Evolutionary conservation across 1,140 invertebrate genomes (phyloP).

Genomic region (Brachionus angularis): DNA sequence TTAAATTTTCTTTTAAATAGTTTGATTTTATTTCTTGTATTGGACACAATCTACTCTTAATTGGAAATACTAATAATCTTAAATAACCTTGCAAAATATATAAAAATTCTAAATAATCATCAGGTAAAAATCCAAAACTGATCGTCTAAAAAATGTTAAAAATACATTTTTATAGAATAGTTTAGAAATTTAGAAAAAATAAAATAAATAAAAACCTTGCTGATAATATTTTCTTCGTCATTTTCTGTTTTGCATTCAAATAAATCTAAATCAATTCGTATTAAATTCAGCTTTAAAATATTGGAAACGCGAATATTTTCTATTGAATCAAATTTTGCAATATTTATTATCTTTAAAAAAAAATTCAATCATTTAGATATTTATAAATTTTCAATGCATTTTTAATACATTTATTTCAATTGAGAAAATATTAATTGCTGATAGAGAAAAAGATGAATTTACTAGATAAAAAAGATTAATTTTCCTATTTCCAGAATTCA

Average conservation of each 20-base stretch:
- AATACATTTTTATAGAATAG: background rate
- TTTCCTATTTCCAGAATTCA: too few species aligned
- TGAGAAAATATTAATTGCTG: background rate
- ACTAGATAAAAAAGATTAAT: too few species aligned
- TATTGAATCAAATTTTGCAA: conserved; percentile 34
- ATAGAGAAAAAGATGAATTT: too few species aligned
- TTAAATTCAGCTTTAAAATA: conserved; percentile 13
- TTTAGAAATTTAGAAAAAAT: background rate
- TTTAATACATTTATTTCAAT: background rate
- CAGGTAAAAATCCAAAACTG: conserved; percentile 5
- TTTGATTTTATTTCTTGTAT: conserved; percentile 36
- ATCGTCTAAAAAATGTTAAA: background rate
- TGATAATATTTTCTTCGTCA: conserved; percentile 10
- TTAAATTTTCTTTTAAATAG: background rate
- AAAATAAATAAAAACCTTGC: background rate
- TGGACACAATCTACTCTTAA: conserved; percentile 4
- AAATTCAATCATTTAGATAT: background rate
- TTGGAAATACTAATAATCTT: conserved; percentile 7
- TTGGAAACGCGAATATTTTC: conserved; percentile 38
- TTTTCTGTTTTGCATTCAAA: background rate
- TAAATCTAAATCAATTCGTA: conserved; percentile 31
- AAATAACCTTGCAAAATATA: conserved; percentile 38
- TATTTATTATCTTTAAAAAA: background rate
- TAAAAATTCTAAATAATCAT: conserved; percentile 35
- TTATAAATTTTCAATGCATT: background rate